Base-by-base conservation (phyloP, 2,113 vertebrate species). In the Poicephalus gulielmi region DNA sequence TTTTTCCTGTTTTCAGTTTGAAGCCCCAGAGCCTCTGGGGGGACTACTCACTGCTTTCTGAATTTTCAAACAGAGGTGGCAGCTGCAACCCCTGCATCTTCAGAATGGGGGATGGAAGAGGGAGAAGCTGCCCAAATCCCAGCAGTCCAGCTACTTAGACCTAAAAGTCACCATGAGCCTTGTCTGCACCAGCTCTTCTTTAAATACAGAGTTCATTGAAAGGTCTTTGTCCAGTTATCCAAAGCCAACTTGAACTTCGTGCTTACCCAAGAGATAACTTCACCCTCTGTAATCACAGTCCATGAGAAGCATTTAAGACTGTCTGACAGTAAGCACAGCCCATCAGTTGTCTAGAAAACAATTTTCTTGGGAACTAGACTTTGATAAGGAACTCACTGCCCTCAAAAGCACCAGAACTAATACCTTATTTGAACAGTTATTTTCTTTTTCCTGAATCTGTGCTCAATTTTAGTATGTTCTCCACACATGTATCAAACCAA, bases 241-340 rank as follows among this genome's bases (percentile, higher is more conserved):
- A 93, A 87, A 85, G 63, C 37, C 68, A 81, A 57, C 71, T 59
- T 78, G 79, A 93, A 92, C 88, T 88, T 81, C n/a, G 46, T 33
- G 50, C 84, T 81, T 78, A 52, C n/a, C 53, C 66, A 33, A 47
- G 43, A 86, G 68, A 93, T 78, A 93, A 67, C 64, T 86, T 96
- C 50, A 70, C 22, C 30, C 10, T 69, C 49, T 88, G 44, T 67
- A 90, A 83, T 67, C 83, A 90, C 69, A 77, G 33, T 39, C 46
- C 46, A 39, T 6, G 20, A 79, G 66, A 89, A 82, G 39, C 30
- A 82, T 79, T 91, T 81, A 70, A 85, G n/a, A 60, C 39, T 47
- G 30, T 39, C 67, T 73, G n/a, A 50, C 64, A 77, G 59, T 28
- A 75, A 86, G 60, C 14, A 46, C 46, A 76, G 80, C 4, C 30